These are phyloP conservation scores for Acrobasis consociella DNA, from an alignment of 2,888 invertebrate species.

Conservation along the genomic window DNA sequence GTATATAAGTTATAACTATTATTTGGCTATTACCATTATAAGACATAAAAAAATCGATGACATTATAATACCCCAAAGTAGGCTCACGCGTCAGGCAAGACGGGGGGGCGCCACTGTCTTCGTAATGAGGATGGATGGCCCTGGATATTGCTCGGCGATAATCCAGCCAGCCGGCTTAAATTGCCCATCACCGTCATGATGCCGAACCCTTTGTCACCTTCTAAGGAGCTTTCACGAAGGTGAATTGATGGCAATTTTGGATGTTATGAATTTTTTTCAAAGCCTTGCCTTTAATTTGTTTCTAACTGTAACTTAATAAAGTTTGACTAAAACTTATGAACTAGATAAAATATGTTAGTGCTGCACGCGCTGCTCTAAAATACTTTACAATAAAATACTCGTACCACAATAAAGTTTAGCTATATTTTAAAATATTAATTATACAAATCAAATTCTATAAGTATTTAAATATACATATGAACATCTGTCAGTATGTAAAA, in stretches of 20 bases:
- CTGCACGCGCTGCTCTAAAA: too few relatives aligned
- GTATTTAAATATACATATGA: too few relatives aligned
- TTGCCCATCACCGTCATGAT: conserved; percentile 23
- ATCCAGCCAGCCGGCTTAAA: conserved; percentile 35
- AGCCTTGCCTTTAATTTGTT: too few relatives aligned
- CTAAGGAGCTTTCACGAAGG: conserved; percentile 7
- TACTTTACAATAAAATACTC: too few relatives aligned
- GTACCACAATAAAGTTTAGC: too few relatives aligned
- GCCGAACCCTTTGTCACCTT: conserved; percentile 5
- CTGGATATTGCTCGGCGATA: conserved; percentile 53
- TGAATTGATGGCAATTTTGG: not conserved
- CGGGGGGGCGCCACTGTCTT: conserved; percentile 40
- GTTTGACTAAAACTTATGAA: too few relatives aligned
- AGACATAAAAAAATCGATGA: not conserved
- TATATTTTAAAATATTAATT: too few relatives aligned
- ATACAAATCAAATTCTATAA: too few relatives aligned
- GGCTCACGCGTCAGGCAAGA: conserved; percentile 36
- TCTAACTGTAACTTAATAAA: too few relatives aligned
- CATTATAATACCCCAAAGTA: conserved; percentile 28
- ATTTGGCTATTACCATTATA: not conserved
- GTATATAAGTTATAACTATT: too few relatives aligned
- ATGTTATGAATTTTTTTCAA: conserved; percentile 6
- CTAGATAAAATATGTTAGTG: too few relatives aligned
- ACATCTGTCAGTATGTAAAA: too few relatives aligned
- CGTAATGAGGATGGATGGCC: conserved; percentile 59